These are phyloP conservation scores for Lymantria dispar DNA, from an alignment of 2,888 invertebrate species.

Conservation along the genomic window DNA sequence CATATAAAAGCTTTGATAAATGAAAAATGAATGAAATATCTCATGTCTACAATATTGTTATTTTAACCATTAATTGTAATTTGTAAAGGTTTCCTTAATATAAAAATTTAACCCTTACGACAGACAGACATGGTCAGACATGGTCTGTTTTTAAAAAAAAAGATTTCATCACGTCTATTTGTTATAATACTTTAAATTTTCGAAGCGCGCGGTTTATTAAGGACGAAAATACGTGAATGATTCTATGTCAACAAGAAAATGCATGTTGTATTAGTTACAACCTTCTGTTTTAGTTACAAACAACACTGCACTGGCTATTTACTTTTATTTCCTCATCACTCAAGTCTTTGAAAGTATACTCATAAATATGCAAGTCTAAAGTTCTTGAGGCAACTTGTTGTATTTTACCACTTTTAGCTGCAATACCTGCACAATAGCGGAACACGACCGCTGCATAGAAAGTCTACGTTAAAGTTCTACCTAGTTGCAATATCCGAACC, in stretches of 20 bases:
- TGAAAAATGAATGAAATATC: no score
- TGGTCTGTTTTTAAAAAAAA: no score
- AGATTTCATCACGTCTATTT: no score
- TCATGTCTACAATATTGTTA: no score
- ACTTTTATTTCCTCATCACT: slow-evolving; percentile 71
- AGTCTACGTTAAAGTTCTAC: slow-evolving; percentile 55
- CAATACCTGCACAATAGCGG: slow-evolving; percentile 61
- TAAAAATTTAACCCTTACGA: no score
- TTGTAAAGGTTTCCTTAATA: no score
- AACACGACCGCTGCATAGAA: slow-evolving; percentile 52
- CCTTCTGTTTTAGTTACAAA: slow-evolving; percentile 45
- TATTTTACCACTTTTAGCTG: slow-evolving; percentile 65
- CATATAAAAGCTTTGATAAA: no score
- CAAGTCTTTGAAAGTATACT: slow-evolving; percentile 69
- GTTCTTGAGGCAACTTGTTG: slow-evolving; percentile 60
- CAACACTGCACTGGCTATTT: slow-evolving; percentile 56
- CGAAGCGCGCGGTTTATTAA: no score
- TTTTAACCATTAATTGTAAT: no score
- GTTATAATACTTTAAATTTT: no score
- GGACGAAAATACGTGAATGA: no score
- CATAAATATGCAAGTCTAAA: slow-evolving; percentile 73
- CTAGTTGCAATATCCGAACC: slow-evolving; percentile 66
- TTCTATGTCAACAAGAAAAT: not conserved
- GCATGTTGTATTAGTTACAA: slow-evolving; percentile 36
- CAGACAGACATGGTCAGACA: no score